Conservation (phyloP, 1,140 invertebrate species). For the Dreissena rostriformis region DNA sequence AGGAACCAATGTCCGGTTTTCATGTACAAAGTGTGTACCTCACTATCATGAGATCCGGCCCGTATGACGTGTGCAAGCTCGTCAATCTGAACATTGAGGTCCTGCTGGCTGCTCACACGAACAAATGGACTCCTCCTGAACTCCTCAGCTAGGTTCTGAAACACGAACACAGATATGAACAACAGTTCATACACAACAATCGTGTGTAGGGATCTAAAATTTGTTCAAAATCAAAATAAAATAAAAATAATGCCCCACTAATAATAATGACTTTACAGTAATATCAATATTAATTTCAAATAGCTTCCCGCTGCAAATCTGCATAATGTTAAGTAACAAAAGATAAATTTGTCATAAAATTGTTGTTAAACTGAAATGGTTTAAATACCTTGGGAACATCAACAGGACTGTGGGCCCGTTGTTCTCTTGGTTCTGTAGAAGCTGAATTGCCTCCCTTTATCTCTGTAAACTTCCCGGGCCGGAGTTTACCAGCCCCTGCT, state of each 20-base stretch:
- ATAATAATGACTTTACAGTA: too few relatives aligned
- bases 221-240: too few relatives aligned
- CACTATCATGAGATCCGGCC: slow-evolving; percentile 34
- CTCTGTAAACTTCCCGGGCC: slow-evolving; percentile 65
- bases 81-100: slow-evolving; percentile 23
- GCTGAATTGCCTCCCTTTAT: slow-evolving; percentile 55
- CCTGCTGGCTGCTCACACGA: slow-evolving; percentile 29
- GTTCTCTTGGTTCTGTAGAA: slow-evolving; percentile 1
- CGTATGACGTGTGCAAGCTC: slow-evolving; percentile 38
- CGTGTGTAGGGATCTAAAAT: too few relatives aligned
- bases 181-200: too few relatives aligned
- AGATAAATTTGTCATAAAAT: background rate
- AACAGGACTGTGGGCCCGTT: slow-evolving; percentile 35
- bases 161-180: background rate
- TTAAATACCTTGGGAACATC: slow-evolving; percentile 47
- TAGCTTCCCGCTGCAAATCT: too few relatives aligned
- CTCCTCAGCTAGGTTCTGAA: slow-evolving; percentile 49
- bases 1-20: too few relatives aligned
- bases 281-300: too few relatives aligned
- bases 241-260: too few relatives aligned
- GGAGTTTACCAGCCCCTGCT: slow-evolving; percentile 52
- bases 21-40: slow-evolving; percentile 7
- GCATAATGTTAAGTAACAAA: background rate
- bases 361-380: too few relatives aligned
- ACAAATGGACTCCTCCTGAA: slow-evolving; percentile 46